Evolutionary conservation across 1,140 invertebrate genomes (phyloP).

Genomic region (Aporrectodea caliginosa): DNA sequence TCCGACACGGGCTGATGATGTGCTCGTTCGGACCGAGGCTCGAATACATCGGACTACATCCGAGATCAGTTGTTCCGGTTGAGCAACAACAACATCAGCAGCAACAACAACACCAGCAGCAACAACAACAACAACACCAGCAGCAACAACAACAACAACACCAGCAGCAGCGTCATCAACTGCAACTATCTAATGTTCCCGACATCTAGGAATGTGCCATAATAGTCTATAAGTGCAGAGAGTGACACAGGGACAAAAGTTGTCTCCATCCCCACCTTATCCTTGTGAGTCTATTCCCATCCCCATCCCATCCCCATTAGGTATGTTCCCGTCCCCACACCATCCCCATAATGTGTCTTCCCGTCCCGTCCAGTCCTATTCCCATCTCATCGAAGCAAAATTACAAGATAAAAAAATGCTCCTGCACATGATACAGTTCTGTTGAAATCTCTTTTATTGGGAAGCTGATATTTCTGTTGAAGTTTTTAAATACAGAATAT

Average conservation of each 20-base stretch:
- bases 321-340: no score
- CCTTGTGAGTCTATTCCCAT: no score
- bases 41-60: neutral
- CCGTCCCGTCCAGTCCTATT: no score
- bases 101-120: neutral
- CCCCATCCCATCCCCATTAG: no score
- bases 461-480: no score
- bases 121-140: neutral
- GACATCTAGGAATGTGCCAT: neutral
- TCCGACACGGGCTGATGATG: slow-evolving; percentile 22
- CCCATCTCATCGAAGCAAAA: no score
- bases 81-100: neutral
- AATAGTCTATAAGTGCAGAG: neutral
- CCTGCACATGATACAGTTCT: no score
- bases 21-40: neutral
- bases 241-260: neutral
- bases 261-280: no score
- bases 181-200: neutral
- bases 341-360: no score
- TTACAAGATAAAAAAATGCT: no score
- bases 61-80: neutral
- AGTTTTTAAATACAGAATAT: no score
- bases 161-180: neutral
- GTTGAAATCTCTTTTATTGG: no score
- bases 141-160: neutral